Percentiles rank a stretch among this genome's conserved stretches.
These are phyloP conservation scores for Heliothis subflexa DNA, from an alignment of 1,140 invertebrate species.

Conservation along the genomic window DNA sequence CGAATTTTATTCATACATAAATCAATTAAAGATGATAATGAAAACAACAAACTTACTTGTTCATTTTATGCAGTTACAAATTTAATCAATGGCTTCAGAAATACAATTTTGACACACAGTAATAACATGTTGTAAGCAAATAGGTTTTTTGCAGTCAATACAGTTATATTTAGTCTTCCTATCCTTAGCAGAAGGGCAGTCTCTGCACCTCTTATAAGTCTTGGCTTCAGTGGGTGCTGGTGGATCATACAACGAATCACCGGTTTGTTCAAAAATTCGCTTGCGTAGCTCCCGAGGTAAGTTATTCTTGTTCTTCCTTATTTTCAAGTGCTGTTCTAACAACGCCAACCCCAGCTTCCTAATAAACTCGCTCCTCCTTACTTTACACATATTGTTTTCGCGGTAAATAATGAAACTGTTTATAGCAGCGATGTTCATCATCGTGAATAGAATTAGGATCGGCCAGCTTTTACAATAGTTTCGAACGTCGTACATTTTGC, in stretches of 20 bases:
- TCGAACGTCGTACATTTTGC: not conserved
- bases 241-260: not conserved
- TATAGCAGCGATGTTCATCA: conserved; percentile 11
- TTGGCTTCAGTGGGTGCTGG: not conserved
- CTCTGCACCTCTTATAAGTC: not conserved
- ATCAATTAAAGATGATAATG: no score
- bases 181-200: not conserved
- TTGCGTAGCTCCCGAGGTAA: not conserved
- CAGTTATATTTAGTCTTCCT: conserved; percentile 5
- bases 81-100: not conserved
- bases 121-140: conserved; percentile 2
- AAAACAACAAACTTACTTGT: no score
- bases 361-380: not conserved
- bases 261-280: not conserved
- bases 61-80: not conserved
- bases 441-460: not conserved
- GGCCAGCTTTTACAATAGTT: conserved; percentile 14
- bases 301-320: not conserved
- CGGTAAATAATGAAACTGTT: not conserved
- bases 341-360: not conserved
- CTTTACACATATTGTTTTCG: not conserved
- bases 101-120: not conserved
- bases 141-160: conserved; percentile 8
- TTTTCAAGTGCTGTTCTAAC: not conserved
- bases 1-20: no score